Evolutionary conservation across 2,888 invertebrate genomes (phyloP), one percentile per base, ranked within the genome.

Genomic region (Nemoura dubitans): DNA sequence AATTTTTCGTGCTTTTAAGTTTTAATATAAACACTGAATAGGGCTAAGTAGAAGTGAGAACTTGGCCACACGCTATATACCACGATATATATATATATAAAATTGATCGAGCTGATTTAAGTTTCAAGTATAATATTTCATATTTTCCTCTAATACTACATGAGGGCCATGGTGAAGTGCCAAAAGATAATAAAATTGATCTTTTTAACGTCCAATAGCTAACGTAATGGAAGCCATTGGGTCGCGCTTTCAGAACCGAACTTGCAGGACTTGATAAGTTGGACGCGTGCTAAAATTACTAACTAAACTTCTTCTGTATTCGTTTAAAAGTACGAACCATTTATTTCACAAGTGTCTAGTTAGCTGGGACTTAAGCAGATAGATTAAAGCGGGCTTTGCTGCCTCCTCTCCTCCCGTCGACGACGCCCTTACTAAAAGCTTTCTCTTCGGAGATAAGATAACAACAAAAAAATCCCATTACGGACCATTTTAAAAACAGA

Each of bases 301-400:
- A 84, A 84, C 25, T 84, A 76, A 28, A 84, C 59, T 84, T 81
- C 3, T 78, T 21, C 84, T 84, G 84, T 84, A 84, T 76, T 43
- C 84, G 59, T 84, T 84, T 84, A 84, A 84, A 84, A 84, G 84
- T 84, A 84, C 84, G 29, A 27, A 25, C 84, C 59, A 84, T 84
- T 84, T 84, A 84, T 84, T 84, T 84, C 84, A 81, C 59, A 83
- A 84, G 84, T 84, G 84, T 84, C 84, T 76, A 84, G 43, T 84
- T 84, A 84, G 59, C 43, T 25, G 84, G 16, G 76, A 59, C 59
- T 76, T 76, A 43, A 59, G 59, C 84, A 84, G 59, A 84, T 84
- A 59, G 84, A 84, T 84, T 84, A 84, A 26, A 59, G 59, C 26
- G 25, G 59, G 84, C 84, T 84, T 76, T 76, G 84, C 84, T 27